Percentiles rank a stretch among this genome's conserved stretches.
Conservation (phyloP, 2,888 invertebrate species). For the Rosalia funebris region DNA sequence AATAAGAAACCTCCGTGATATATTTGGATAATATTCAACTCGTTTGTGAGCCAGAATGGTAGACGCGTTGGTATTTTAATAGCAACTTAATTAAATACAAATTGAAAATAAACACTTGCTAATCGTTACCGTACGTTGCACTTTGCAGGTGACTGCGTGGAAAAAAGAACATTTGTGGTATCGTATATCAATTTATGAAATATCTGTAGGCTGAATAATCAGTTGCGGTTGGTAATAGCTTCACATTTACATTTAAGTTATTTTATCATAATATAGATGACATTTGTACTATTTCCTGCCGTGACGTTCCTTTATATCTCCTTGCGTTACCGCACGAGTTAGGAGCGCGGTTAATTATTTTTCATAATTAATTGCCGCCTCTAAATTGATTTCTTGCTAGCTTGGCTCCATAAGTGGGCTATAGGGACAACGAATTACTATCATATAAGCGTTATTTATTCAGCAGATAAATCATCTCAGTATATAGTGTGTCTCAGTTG, state of each 20-base stretch:
- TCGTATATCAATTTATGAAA: constrained; percentile 1
- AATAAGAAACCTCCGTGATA: constrained; percentile 19
- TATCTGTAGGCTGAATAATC: background rate
- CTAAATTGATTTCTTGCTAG: no score
- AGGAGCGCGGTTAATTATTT: background rate
- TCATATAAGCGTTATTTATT: no score
- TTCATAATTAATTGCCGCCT: background rate
- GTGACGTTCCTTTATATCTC: no score
- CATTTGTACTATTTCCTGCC: background rate
- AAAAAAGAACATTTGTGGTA: background rate
- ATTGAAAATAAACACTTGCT: constrained; percentile 26
- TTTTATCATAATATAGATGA: background rate
- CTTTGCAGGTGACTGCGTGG: constrained; percentile 18
- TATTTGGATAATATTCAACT: constrained; percentile 20
- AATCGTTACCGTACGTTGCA: constrained; percentile 19
- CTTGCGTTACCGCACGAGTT: no score
- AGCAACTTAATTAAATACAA: constrained; percentile 25
- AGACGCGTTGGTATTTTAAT: constrained; percentile 21
- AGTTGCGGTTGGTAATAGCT: background rate
- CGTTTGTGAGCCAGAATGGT: constrained; percentile 1
- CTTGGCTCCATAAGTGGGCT: no score
- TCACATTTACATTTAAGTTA: background rate
- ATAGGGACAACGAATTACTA: no score
- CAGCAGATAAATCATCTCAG: no score
- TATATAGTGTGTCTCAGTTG: no score